phyloP scores from a whole-genome alignment of 1,140 invertebrate genomes.

The Magallana gigas region DNA sequence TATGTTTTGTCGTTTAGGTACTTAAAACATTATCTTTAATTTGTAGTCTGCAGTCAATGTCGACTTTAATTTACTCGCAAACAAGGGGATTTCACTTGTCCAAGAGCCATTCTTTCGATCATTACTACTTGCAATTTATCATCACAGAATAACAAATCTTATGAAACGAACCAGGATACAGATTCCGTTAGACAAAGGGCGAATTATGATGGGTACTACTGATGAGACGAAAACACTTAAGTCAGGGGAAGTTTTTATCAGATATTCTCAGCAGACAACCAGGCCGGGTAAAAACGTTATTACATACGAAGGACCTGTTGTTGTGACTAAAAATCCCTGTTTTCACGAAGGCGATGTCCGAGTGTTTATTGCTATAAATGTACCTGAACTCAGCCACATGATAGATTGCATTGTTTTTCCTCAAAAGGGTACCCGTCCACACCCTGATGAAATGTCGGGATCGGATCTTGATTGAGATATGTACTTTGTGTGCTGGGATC shows the following conservation, averaged over 20 bases:
- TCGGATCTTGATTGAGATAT: conserved; percentile 57
- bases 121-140: conserved; percentile 44
- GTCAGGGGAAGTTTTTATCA: conserved; percentile 46
- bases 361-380: conserved; percentile 35
- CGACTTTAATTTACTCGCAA: conserved; percentile 10
- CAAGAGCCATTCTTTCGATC: conserved; percentile 41
- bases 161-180: conserved; percentile 29
- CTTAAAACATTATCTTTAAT: no score
- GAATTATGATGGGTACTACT: conserved; percentile 41
- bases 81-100: conserved; percentile 22
- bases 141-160: conserved; percentile 32
- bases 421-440: conserved; percentile 43
- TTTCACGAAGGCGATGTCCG: conserved; percentile 50
- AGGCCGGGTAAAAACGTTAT: not conserved
- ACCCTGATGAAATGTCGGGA: conserved; percentile 55
- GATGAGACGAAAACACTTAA: conserved; percentile 41
- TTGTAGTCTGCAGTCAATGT: conserved; percentile 10
- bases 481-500: conserved; percentile 55
- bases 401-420: conserved; percentile 57
- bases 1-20: no score
- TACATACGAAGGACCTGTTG: conserved; percentile 19
- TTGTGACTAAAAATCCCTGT: conserved; percentile 52
- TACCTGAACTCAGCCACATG: conserved; percentile 35
- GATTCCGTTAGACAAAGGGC: conserved; percentile 12
- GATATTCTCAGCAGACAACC: not conserved